Percentiles rank a stretch among this genome's conserved stretches.
phyloP scores from a whole-genome alignment of 2,797 vertebrate genomes.

The Characodon lateralis region DNA sequence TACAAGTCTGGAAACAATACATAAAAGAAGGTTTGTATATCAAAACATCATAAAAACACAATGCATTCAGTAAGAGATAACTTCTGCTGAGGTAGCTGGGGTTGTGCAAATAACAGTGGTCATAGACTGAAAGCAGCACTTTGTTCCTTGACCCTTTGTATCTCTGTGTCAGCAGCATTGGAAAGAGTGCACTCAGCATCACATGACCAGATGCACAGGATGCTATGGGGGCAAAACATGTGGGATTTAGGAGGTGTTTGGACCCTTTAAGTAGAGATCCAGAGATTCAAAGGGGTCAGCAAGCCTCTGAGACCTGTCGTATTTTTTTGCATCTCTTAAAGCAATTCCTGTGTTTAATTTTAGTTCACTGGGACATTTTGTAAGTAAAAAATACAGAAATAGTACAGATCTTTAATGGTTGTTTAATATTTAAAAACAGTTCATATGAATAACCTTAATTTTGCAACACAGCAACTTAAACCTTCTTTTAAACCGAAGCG shows the following conservation, averaged over 20 bases:
- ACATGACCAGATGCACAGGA: conserved; percentile 13
- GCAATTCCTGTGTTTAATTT: conserved; percentile 35
- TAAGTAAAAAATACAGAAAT: background rate
- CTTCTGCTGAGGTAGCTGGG: conserved; percentile 43
- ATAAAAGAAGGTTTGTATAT: conserved; percentile 12
- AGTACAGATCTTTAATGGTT: too few species aligned
- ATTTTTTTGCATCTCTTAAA: conserved; percentile 40
- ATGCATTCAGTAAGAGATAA: conserved; percentile 24
- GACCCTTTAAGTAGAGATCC: conserved; percentile 34
- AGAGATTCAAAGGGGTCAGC: conserved; percentile 41
- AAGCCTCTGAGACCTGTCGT: conserved; percentile 34
- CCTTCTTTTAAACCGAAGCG: background rate
- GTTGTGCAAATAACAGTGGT: conserved; percentile 52
- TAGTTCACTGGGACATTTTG: conserved; percentile 1
- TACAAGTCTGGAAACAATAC: conserved; percentile 14
- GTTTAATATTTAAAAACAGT: background rate
- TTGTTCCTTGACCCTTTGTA: conserved; percentile 47
- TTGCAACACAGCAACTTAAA: background rate
- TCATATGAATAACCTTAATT: background rate
- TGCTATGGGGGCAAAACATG: conserved; percentile 30
- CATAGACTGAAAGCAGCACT: conserved; percentile 52
- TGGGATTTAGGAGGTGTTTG: conserved; percentile 18
- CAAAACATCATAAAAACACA: conserved; percentile 35
- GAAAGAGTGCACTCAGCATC: conserved; percentile 68
- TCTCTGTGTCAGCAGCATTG: conserved; percentile 59